Base-by-base conservation (phyloP, 2,113 vertebrate species). In the Catagonus wagneri region DNA sequence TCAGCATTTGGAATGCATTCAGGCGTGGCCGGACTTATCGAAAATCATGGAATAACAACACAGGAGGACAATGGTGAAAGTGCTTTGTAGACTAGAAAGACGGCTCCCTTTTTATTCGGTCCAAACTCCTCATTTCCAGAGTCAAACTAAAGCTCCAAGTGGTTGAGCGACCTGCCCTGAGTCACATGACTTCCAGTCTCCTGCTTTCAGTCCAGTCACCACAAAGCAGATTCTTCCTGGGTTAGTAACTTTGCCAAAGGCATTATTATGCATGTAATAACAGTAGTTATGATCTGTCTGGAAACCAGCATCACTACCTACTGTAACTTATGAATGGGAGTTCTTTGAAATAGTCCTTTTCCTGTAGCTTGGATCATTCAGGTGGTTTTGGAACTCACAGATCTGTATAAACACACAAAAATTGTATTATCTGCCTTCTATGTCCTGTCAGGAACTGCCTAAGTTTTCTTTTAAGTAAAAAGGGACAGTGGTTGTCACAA, bases 331-430 rank as follows among this genome's bases (percentile, higher is more conserved):
- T 75, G 20, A 34, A 56, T 69, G 19, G 14, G 25, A 44, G 2
- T 65, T 86, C 74, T 97, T 96, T 44, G 32, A 84, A 89, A 68
- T 72, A 11, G 20, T 79, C 34, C 75, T 69, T 92, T 96, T 60
- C 39, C n/a, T 91, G 1, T 69, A 76, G 65, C 68, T 58, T 84
- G 44, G 29, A 52, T 91, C 34, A 96, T 66, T 92, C 25, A 61
- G 4, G 17, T 83, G 10, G 14, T 83, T 97, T 92, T 27, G 11
- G 54, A 71, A 50, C 7, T 65, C 29, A 74, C 7, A 36, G 29
- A 75, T 58, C n/a, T 79, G 54, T n/a, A 79, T 58, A 79, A 58
- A 79, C 32, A 83, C 10, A 52, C 19, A 36, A 61, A 71, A 60
- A n/a, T 0, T 71, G 8, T 22, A 27, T 89, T 76, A 50, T 54